phyloP scores from a whole-genome alignment of 2,797 vertebrate genomes.

The Pseudochirops cupreus region DNA sequence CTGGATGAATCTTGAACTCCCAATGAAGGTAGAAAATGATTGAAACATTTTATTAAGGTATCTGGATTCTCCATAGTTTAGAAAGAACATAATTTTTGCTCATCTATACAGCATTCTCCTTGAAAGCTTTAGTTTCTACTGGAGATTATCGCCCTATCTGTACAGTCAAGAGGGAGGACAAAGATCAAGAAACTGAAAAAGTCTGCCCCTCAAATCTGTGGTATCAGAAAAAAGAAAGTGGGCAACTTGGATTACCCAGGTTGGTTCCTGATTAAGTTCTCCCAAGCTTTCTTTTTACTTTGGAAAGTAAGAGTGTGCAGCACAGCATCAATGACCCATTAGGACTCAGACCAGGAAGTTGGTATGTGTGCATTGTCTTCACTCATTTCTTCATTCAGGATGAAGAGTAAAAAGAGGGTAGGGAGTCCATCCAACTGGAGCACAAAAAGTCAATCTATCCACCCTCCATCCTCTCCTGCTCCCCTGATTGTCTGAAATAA shows the following conservation, averaged over 20 bases:
- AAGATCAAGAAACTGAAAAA: background rate
- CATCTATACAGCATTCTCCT: slow-evolving; percentile 14
- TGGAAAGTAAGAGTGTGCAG: background rate
- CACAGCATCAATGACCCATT: background rate
- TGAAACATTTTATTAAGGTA: slow-evolving; percentile 49
- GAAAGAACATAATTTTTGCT: slow-evolving; percentile 34
- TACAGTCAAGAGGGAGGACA: slow-evolving; percentile 18
- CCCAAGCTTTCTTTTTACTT: background rate
- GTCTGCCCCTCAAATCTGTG: background rate
- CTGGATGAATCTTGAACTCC: background rate
- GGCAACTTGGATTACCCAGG: background rate
- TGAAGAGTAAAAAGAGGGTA: background rate
- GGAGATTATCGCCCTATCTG: slow-evolving; percentile 5
- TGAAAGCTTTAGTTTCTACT: background rate
- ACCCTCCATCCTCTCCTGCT: background rate
- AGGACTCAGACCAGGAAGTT: background rate
- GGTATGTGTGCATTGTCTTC: background rate
- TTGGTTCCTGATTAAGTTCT: background rate
- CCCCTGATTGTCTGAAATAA: background rate
- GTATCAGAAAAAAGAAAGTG: slow-evolving; percentile 11
- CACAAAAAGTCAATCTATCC: background rate
- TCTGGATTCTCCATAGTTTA: background rate
- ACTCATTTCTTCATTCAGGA: slow-evolving; percentile 6
- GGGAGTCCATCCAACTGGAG: background rate
- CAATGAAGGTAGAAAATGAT: slow-evolving; percentile 12